Conservation (phyloP, 2,113 vertebrate genomes). For the Chelonoidis abingdonii region DNA sequence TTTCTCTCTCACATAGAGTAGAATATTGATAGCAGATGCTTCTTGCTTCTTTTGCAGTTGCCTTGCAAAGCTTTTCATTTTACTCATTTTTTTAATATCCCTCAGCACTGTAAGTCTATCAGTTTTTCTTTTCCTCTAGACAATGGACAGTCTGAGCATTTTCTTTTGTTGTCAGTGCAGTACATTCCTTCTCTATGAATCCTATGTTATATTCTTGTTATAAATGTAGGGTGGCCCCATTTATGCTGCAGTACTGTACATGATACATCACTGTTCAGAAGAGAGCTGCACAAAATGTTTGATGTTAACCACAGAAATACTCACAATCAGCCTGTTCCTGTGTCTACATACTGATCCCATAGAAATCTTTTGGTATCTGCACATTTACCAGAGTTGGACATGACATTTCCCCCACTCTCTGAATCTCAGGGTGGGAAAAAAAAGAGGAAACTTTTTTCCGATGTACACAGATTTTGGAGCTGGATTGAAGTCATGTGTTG, state of each 20-base stretch:
- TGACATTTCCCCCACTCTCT: slow-evolving; percentile 33
- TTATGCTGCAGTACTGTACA: background rate
- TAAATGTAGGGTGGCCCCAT: background rate
- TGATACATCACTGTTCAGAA: background rate
- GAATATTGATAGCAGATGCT: slow-evolving; percentile 1
- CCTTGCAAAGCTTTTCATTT: background rate
- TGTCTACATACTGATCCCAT: slow-evolving; percentile 22
- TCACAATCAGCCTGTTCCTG: slow-evolving; percentile 2
- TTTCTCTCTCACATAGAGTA: background rate
- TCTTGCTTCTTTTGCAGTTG: background rate
- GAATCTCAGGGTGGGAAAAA: background rate
- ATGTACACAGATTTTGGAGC: background rate
- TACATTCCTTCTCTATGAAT: background rate
- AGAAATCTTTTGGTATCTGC: slow-evolving; percentile 25
- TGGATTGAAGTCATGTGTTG: slow-evolving; percentile 25
- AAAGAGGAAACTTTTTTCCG: background rate
- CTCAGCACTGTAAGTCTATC: background rate
- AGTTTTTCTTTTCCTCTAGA: background rate
- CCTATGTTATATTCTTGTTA: background rate
- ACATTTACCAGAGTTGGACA: slow-evolving; percentile 40
- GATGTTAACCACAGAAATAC: slow-evolving; percentile 1
- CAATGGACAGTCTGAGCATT: background rate
- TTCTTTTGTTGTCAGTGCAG: background rate
- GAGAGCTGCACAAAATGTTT: slow-evolving; percentile 38
- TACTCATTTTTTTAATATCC: background rate